A percentile compares a stretch with the other conserved stretches of the same genome.
Conservation (phyloP, 2,797 vertebrate species). For the Helarctos malayanus region DNA sequence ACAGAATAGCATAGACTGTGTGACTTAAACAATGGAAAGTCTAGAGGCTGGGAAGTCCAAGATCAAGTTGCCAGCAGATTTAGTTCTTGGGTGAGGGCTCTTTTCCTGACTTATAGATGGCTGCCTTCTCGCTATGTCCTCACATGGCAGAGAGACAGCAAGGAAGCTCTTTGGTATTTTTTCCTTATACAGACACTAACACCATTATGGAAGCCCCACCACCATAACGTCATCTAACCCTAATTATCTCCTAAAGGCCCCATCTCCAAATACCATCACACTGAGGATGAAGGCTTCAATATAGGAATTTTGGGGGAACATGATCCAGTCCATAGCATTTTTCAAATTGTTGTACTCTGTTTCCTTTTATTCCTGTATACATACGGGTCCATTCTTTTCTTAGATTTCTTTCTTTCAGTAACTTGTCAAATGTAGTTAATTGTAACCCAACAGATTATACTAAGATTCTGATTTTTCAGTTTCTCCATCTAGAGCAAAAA, state of each 20-base stretch:
- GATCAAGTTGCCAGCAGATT: not conserved
- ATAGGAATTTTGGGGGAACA: not conserved
- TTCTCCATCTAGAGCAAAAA: not conserved
- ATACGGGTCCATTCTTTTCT: not conserved
- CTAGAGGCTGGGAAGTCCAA: not conserved
- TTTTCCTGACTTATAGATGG: not conserved
- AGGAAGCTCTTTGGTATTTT: not conserved
- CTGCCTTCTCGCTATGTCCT: not conserved
- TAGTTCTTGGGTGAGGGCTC: not conserved
- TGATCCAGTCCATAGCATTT: not conserved
- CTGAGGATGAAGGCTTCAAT: not conserved
- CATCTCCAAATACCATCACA: not conserved
- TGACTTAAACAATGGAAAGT: not conserved
- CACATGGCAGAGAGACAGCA: not conserved
- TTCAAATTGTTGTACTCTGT: not conserved
- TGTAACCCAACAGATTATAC: not conserved
- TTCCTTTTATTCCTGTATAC: not conserved
- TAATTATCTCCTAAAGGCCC: not conserved
- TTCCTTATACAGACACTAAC: not conserved
- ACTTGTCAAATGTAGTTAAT: not conserved
- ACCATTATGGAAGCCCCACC: not conserved
- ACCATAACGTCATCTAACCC: not conserved
- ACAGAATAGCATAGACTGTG: not conserved
- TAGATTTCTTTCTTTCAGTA: not conserved
- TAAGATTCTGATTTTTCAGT: slow-evolving; percentile 1